A percentile compares a stretch with the other conserved stretches of the same genome.
Conservation (phyloP, 2,113 vertebrate species). For the Centrocercus urophasianus region DNA sequence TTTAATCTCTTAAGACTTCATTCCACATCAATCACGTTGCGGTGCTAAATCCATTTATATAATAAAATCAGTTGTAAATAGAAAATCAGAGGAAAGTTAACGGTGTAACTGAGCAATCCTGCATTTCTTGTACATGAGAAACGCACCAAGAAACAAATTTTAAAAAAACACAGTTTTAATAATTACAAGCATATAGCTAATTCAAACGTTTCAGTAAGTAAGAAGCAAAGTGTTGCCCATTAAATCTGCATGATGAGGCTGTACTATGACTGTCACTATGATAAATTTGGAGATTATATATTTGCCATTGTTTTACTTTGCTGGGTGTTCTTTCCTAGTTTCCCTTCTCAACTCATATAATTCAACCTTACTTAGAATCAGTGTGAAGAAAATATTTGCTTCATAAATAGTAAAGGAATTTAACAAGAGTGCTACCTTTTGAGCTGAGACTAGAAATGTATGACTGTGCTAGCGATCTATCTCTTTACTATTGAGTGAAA, state of each 20-base stretch:
- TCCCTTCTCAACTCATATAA: fast-evolving
- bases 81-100: background rate
- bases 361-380: background rate
- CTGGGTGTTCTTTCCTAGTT: fast-evolving
- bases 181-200: background rate
- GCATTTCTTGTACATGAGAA: background rate
- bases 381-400: background rate
- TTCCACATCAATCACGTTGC: background rate
- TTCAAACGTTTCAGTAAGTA: background rate
- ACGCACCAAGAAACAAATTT: background rate
- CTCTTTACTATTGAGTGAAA: background rate
- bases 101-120: too few relatives aligned
- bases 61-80: background rate
- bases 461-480: background rate
- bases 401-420: too few relatives aligned
- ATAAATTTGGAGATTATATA: background rate
- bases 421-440: background rate
- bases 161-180: too few relatives aligned
- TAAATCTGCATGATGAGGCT: background rate
- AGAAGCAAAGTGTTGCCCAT: background rate
- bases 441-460: background rate
- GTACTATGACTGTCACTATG: background rate
- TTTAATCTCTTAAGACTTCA: background rate
- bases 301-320: background rate
- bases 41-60: background rate